Percentiles rank a stretch among this genome's conserved stretches.
Evolutionary conservation across 2,113 vertebrate species (phyloP).

Genomic region (Chauna torquata): DNA sequence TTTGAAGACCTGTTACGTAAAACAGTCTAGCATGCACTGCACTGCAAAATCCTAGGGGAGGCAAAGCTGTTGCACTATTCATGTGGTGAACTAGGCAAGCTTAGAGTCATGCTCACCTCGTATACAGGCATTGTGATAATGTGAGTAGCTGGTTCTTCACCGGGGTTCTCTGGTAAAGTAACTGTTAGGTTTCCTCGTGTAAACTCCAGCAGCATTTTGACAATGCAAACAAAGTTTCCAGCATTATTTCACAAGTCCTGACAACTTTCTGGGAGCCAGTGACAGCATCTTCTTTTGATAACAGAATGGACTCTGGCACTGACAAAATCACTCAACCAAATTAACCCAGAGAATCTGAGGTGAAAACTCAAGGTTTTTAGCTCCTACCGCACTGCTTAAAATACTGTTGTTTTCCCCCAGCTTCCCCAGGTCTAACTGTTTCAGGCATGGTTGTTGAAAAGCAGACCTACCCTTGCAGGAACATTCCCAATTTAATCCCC

Average conservation of each 20-base stretch:
- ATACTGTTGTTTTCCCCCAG: not conserved
- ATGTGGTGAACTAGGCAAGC: not conserved
- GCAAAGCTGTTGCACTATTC: not conserved
- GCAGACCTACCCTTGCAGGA: not conserved
- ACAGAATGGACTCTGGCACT: not conserved
- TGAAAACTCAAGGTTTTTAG: not conserved
- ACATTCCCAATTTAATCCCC: not conserved
- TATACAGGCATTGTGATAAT: not conserved
- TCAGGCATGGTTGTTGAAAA: not conserved
- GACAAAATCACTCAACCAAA: not conserved
- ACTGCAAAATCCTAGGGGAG: not conserved
- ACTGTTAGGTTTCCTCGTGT: not conserved
- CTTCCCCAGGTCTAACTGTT: not conserved
- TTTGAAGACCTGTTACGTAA: not conserved
- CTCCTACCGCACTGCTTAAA: not conserved
- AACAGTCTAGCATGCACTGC: not conserved
- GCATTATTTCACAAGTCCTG: not conserved
- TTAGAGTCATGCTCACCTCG: not conserved
- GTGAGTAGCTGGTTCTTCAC: not conserved
- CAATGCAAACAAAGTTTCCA: not conserved
- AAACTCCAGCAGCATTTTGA: not conserved
- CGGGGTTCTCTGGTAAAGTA: not conserved
- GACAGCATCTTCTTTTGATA: not conserved
- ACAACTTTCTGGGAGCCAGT: not conserved
- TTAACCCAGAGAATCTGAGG: not conserved